Conservation (phyloP, 2,113 vertebrate species). For the Megaleporinus macrocephalus region DNA sequence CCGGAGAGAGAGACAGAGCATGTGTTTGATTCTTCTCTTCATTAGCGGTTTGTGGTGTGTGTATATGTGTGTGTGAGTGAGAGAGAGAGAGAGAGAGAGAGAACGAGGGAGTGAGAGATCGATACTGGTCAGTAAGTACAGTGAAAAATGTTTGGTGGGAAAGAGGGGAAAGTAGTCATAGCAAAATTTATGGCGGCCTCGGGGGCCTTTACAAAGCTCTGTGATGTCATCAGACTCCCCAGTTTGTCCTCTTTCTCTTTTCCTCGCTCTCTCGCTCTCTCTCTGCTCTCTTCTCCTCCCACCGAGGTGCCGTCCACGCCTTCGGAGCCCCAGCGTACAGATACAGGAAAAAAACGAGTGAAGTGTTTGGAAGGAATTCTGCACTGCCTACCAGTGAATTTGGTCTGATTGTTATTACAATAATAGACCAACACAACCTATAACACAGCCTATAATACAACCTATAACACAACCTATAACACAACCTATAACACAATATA, state of each 20-base stretch:
- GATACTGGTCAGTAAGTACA: conserved; percentile 31
- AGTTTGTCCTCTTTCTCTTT: not conserved
- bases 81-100: too few species aligned
- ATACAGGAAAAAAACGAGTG: too few species aligned
- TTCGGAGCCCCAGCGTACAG: too few species aligned
- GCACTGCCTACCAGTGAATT: too few species aligned
- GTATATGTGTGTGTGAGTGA: conserved; percentile 13
- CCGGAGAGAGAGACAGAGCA: not conserved
- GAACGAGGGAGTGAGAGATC: conserved; percentile 7
- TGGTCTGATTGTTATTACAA: too few species aligned
- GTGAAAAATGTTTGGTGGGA: conserved; percentile 14
- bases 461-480: too few species aligned
- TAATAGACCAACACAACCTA: too few species aligned
- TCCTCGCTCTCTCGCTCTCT: not conserved
- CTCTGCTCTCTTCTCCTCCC: not conserved
- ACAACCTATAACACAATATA: too few species aligned
- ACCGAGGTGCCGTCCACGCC: too few species aligned
- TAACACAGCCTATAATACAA: too few species aligned
- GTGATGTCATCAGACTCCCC: not conserved
- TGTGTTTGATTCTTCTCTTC: conserved; percentile 43
- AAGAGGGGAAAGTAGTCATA: conserved; percentile 20
- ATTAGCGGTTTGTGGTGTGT: conserved; percentile 38
- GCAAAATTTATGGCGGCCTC: conserved; percentile 35
- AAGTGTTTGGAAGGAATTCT: too few species aligned
- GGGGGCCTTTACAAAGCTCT: not conserved